Conservation (phyloP, 2,888 invertebrate genomes). For the Teinopalpus imperialis region DNA sequence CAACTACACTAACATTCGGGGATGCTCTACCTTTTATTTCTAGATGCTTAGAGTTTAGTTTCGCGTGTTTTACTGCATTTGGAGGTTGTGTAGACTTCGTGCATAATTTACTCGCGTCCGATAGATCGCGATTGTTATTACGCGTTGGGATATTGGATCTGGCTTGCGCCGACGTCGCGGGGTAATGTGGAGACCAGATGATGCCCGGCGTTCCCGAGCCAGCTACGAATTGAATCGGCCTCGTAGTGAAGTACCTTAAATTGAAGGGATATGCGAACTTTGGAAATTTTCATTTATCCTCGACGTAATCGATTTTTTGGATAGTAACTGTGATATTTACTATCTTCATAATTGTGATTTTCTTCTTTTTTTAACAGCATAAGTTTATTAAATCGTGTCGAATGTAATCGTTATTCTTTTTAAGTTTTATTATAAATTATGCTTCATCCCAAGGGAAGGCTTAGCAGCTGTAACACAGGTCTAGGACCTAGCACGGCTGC, state of each 20-base stretch:
- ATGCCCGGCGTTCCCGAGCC: slow-evolving; percentile 19
- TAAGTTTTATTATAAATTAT: too few relatives aligned
- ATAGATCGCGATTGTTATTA: slow-evolving; percentile 80
- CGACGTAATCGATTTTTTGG: too few relatives aligned
- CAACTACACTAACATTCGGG: slow-evolving; percentile 28
- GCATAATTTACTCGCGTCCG: slow-evolving; percentile 80
- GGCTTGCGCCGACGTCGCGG: slow-evolving; percentile 61
- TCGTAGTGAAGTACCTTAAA: slow-evolving; percentile 1
- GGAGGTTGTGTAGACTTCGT: slow-evolving; percentile 43
- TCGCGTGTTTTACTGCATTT: background rate
- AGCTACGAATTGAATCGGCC: slow-evolving; percentile 11
- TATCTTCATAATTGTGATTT: too few relatives aligned
- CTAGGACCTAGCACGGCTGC: too few relatives aligned
- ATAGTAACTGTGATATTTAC: too few relatives aligned
- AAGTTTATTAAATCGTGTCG: too few relatives aligned
- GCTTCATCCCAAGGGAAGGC: too few relatives aligned
- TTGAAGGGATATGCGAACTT: too few relatives aligned
- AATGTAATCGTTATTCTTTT: too few relatives aligned
- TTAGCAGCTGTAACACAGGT: too few relatives aligned
- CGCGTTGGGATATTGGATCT: slow-evolving; percentile 78
- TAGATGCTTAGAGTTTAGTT: background rate
- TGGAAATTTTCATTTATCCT: too few relatives aligned
- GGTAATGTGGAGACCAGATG: slow-evolving; percentile 44
- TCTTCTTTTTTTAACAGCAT: too few relatives aligned
- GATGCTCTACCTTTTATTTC: background rate